A percentile compares a stretch with the other conserved stretches of the same genome.
These are phyloP conservation scores for Oncorhynchus nerka DNA, from an alignment of 2,113 vertebrate genomes.

Conservation along the genomic window DNA sequence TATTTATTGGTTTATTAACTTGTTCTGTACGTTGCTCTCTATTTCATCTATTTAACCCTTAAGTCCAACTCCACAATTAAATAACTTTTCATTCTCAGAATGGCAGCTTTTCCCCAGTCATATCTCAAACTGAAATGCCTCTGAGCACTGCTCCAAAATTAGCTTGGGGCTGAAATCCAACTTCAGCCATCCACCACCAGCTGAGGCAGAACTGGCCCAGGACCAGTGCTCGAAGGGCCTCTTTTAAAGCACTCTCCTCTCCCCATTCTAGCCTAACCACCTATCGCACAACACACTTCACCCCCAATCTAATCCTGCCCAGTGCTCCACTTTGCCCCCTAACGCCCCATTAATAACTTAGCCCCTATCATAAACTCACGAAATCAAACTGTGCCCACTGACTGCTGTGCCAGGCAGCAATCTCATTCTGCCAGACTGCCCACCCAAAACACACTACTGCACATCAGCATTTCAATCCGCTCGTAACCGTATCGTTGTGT, in stretches of 20 bases:
- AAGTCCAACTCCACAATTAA: neutral
- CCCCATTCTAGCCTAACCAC: neutral
- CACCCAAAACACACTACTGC: slow-evolving; percentile 38
- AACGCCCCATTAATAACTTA: slow-evolving; percentile 62
- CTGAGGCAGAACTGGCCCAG: neutral
- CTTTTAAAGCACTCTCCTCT: neutral
- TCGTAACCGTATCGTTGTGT: slow-evolving; percentile 60
- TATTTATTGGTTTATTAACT: neutral
- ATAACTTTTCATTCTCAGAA: neutral
- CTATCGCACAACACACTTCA: neutral
- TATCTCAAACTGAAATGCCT: neutral
- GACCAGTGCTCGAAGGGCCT: slow-evolving; percentile 4
- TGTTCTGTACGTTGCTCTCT: neutral
- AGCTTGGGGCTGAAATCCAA: neutral
- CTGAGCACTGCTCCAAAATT: neutral
- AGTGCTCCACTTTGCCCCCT: slow-evolving; percentile 63
- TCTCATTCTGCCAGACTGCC: slow-evolving; percentile 33
- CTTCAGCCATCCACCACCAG: neutral
- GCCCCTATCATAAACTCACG: slow-evolving; percentile 45
- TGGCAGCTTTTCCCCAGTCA: neutral
- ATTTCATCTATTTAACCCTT: neutral
- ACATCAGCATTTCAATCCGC: slow-evolving; percentile 66
- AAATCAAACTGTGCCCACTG: slow-evolving; percentile 45
- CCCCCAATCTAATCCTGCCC: slow-evolving; percentile 33
- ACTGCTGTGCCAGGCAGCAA: slow-evolving; percentile 16